Evolutionary conservation across 2,113 vertebrate species (phyloP).

Genomic region (Sinocyclocheilus anophthalmus): DNA sequence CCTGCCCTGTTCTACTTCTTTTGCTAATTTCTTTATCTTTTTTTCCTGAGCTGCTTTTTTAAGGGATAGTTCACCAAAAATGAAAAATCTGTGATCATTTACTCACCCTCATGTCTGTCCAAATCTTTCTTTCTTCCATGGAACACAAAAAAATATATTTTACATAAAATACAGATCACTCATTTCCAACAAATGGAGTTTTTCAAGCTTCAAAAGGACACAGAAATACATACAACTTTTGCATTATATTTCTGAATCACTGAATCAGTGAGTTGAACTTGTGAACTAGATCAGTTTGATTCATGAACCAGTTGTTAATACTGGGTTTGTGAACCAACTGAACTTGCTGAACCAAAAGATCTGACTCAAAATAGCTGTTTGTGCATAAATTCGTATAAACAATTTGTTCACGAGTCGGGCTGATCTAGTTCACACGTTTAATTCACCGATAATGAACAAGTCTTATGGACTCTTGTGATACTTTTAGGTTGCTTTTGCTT

Average conservation of each 20-base stretch:
- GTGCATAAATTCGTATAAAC: not conserved
- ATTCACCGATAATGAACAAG: not conserved
- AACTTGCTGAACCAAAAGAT: no score
- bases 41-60: not conserved
- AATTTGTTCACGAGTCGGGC: not conserved
- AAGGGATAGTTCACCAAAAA: not conserved
- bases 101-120: not conserved
- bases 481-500: not conserved
- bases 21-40: constrained; percentile 40
- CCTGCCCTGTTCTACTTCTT: constrained; percentile 41
- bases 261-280: not conserved
- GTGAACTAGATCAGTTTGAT: not conserved
- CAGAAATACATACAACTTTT: not conserved
- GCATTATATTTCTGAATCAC: not conserved
- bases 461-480: not conserved
- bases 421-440: not conserved
- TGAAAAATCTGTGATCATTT: not conserved
- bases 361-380: no score
- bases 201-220: not conserved
- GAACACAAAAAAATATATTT: not conserved
- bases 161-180: not conserved
- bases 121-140: not conserved
- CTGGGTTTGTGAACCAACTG: not conserved
- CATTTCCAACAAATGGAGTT: not conserved
- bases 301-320: not conserved